These are phyloP conservation scores for Sisor rabdophorus DNA, from an alignment of 2,113 vertebrate genomes.

Conservation along the genomic window DNA sequence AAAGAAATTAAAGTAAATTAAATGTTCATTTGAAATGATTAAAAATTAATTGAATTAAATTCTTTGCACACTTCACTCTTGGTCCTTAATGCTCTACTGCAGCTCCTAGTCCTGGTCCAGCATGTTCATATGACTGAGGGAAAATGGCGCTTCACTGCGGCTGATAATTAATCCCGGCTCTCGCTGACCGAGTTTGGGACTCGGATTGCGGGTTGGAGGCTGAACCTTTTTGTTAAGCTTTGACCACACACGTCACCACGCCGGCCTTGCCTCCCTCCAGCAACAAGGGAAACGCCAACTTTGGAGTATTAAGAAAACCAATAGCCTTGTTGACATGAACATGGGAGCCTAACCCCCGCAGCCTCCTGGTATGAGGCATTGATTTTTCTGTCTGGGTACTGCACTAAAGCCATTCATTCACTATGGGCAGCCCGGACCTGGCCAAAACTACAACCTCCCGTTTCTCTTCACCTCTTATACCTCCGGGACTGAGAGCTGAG, in stretches of 20 bases:
- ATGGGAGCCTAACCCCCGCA: slow-evolving; percentile 97
- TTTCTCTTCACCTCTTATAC: slow-evolving; percentile 61
- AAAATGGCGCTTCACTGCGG: slow-evolving; percentile 62
- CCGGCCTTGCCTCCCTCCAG: slow-evolving; percentile 67
- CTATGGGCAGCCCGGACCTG: slow-evolving; percentile 83
- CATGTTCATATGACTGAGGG: slow-evolving; percentile 36
- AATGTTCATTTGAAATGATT: no score
- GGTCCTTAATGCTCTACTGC: slow-evolving; percentile 13
- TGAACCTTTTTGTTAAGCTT: slow-evolving; percentile 87
- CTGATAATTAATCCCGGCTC: slow-evolving; percentile 75
- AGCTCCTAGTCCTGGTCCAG: slow-evolving; percentile 7
- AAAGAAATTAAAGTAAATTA: background rate
- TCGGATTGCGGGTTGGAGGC: slow-evolving; percentile 68
- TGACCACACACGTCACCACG: slow-evolving; percentile 88
- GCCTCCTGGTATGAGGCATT: slow-evolving; percentile 99
- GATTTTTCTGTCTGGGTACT: slow-evolving; percentile 97
- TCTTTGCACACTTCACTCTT: slow-evolving; percentile 23
- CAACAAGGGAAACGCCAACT: slow-evolving; percentile 90
- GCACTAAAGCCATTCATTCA: slow-evolving; percentile 97
- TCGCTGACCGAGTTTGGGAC: slow-evolving; percentile 59
- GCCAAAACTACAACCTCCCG: slow-evolving; percentile 72
- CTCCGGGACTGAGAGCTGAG: slow-evolving; percentile 84
- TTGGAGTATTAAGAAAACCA: slow-evolving; percentile 98
- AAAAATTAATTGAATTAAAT: background rate
- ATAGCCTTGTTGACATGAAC: slow-evolving; percentile 99